Evolutionary conservation across 1,140 invertebrate genomes (phyloP).

Genomic region (Formica selysi): DNA sequence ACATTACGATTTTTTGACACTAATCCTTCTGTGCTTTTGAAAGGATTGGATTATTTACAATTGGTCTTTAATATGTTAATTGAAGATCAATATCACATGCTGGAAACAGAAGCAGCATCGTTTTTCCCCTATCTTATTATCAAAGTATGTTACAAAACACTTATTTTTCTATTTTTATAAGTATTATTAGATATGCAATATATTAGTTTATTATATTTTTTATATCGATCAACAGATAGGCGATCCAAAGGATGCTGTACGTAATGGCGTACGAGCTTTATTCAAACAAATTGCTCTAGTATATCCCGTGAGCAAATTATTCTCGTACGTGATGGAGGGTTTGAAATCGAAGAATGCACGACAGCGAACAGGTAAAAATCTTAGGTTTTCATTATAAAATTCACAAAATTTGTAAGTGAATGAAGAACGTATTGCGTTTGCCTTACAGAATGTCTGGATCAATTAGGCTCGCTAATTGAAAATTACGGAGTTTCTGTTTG

Average conservation of each 20-base stretch:
- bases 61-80: slow-evolving; percentile 93
- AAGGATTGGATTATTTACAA: slow-evolving; percentile 96
- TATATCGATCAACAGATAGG: slow-evolving; percentile 90
- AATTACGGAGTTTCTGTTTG: slow-evolving; percentile 95
- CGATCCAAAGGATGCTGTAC: slow-evolving; percentile 97
- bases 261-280: slow-evolving; percentile 94
- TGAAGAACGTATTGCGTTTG: slow-evolving; percentile 5
- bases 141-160: slow-evolving; percentile 88
- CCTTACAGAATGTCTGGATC: slow-evolving; percentile 95
- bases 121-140: slow-evolving; percentile 98
- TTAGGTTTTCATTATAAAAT: background rate
- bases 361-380: slow-evolving; percentile 91
- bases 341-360: slow-evolving; percentile 98
- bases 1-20: slow-evolving; percentile 99
- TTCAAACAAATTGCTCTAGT: slow-evolving; percentile 95
- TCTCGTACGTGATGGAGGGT: slow-evolving; percentile 96
- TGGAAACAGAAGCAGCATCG: slow-evolving; percentile 96
- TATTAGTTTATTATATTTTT: slow-evolving; percentile 31
- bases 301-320: slow-evolving; percentile 96
- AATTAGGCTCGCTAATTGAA: slow-evolving; percentile 95
- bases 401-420: background rate
- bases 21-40: slow-evolving; percentile 98
- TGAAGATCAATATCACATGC: slow-evolving; percentile 93
- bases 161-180: slow-evolving; percentile 5
- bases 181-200: slow-evolving; percentile 20